Evolutionary conservation across 1,140 invertebrate genomes (phyloP).

Genomic region (Ceratitis capitata): DNA sequence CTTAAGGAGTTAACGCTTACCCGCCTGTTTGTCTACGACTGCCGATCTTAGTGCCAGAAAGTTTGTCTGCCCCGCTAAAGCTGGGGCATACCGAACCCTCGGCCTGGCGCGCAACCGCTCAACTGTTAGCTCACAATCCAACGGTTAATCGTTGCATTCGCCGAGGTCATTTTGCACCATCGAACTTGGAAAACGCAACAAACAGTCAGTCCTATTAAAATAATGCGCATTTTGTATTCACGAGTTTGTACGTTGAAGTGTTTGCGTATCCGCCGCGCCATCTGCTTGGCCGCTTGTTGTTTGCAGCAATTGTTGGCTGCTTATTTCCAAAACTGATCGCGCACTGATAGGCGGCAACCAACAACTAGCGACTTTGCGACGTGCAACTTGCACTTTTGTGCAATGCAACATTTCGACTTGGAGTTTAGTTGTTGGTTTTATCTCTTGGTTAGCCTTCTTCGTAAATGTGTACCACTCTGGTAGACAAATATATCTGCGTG

Average conservation of each 20-base stretch:
- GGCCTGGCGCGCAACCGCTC: neutral
- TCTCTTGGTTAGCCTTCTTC: neutral
- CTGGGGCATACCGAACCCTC: neutral
- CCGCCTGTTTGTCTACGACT: neutral
- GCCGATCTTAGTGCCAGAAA: neutral
- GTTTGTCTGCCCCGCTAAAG: neutral
- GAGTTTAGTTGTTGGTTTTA: neutral
- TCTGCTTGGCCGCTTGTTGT: neutral
- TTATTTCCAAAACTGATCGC: constrained; percentile 27
- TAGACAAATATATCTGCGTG: neutral
- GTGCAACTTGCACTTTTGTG: constrained; percentile 10
- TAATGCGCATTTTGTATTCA: constrained; percentile 9
- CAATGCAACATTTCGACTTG: neutral
- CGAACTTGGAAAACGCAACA: constrained; percentile 9
- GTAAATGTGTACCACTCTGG: neutral
- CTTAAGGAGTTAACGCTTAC: neutral
- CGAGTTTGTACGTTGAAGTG: neutral
- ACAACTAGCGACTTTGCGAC: neutral
- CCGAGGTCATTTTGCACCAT: constrained; percentile 12
- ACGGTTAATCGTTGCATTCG: neutral
- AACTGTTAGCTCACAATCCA: neutral
- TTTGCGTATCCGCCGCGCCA: constrained; percentile 28
- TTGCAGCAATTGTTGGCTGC: constrained; percentile 21
- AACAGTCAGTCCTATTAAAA: neutral
- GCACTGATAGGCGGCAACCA: neutral